These are phyloP conservation scores for Papilio gigon DNA, from an alignment of 2,888 invertebrate genomes.

Conservation along the genomic window DNA sequence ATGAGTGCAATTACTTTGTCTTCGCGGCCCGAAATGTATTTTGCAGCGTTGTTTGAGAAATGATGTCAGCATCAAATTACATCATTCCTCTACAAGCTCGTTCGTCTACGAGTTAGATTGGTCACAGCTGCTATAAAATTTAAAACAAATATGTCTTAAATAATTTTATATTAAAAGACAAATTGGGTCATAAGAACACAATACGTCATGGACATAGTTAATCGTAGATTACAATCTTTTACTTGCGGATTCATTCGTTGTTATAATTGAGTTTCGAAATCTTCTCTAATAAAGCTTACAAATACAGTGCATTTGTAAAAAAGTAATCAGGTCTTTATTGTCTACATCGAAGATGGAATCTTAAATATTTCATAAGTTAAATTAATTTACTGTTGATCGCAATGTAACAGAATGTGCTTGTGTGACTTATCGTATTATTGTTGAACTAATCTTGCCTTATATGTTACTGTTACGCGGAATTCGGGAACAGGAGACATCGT, in stretches of 20 bases:
- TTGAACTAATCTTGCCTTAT: constrained; percentile 33
- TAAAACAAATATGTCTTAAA: constrained; percentile 29
- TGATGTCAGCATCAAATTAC: constrained; percentile 63
- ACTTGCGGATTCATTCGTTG: neutral
- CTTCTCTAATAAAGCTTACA: too few species aligned
- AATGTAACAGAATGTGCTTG: neutral
- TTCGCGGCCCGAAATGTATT: constrained; percentile 48
- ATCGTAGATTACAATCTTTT: neutral
- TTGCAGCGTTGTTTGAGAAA: constrained; percentile 54
- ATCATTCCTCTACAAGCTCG: constrained; percentile 50
- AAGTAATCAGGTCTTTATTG: too few species aligned
- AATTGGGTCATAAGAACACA: constrained; percentile 22
- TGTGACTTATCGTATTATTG: constrained; percentile 23
- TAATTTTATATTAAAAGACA: constrained; percentile 13
- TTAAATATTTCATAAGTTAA: too few species aligned
- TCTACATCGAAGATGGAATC: too few species aligned
- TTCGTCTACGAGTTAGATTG: constrained; percentile 30
- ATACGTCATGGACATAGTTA: neutral
- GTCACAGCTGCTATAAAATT: constrained; percentile 35
- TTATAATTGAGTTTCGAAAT: too few species aligned
- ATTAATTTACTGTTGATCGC: too few species aligned
- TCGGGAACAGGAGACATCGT: constrained; percentile 50
- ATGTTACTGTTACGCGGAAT: constrained; percentile 48
- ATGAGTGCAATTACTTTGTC: constrained; percentile 43
- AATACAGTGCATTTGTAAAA: too few species aligned